These are phyloP conservation scores for Spinus olivaceus DNA, from an alignment of 2,797 vertebrate genomes.

Conservation along the genomic window DNA sequence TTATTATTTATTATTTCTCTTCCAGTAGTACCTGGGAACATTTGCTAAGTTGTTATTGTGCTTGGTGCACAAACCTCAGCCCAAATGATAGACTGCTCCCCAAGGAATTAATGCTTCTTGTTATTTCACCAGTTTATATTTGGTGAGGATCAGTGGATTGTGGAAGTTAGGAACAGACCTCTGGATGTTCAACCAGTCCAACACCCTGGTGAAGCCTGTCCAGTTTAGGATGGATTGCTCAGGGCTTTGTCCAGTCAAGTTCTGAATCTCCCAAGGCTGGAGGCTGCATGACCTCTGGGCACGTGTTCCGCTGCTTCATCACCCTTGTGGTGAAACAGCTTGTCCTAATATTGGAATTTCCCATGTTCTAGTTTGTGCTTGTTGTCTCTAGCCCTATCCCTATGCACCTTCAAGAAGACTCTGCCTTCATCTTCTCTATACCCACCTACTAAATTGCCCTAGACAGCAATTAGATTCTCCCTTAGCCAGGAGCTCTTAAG, in stretches of 20 bases:
- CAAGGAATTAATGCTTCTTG: neutral
- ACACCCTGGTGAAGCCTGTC: neutral
- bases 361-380: neutral
- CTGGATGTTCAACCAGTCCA: neutral
- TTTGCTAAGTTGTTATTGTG: neutral
- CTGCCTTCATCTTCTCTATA: neutral
- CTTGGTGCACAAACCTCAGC: neutral
- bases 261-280: neutral
- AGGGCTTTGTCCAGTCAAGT: conserved; percentile 1
- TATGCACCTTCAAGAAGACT: neutral
- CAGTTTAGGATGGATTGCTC: neutral
- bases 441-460: neutral
- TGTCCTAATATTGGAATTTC: conserved; percentile 9
- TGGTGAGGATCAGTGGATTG: neutral
- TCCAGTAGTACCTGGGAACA: neutral
- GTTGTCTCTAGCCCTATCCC: neutral
- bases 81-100: neutral
- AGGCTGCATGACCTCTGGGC: neutral
- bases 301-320: neutral
- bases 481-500: neutral
- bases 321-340: neutral
- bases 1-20: neutral
- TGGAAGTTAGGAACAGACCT: neutral
- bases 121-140: neutral
- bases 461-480: neutral